A percentile compares a stretch with the other conserved stretches of the same genome.
phyloP scores from a whole-genome alignment of 1,140 invertebrate species.

The Drosophila mayri region DNA sequence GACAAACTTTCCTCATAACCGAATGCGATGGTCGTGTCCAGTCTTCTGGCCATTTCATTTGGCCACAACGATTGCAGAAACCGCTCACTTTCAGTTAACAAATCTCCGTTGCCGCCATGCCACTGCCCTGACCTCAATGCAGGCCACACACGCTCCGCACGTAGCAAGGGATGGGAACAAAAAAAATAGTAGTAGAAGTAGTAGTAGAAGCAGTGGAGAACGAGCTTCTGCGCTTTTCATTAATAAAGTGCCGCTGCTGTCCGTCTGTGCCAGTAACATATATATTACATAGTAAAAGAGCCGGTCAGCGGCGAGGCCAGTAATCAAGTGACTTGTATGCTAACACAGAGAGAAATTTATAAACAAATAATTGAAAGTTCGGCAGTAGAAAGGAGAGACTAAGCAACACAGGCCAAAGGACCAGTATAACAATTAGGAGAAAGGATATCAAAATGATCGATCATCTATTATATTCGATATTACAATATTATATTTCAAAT shows the following conservation, averaged over 20 bases:
- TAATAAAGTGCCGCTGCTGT: slow-evolving; percentile 71
- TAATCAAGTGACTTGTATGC: slow-evolving; percentile 35
- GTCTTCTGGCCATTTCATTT: slow-evolving; percentile 55
- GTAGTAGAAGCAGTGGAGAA: slow-evolving; percentile 32
- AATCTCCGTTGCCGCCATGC: slow-evolving; percentile 26
- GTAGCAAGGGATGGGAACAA: slow-evolving; percentile 31
- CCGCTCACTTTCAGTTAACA: slow-evolving; percentile 59
- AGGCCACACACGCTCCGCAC: slow-evolving; percentile 58
- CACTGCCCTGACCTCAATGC: slow-evolving; percentile 50
- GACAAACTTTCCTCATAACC: slow-evolving; percentile 30
- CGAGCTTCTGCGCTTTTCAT: slow-evolving; percentile 80
- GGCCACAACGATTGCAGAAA: slow-evolving; percentile 46
- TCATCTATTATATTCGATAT: neutral
- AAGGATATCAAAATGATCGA: neutral
- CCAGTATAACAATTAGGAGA: too few species aligned
- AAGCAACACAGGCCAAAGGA: too few species aligned
- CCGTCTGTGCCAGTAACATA: slow-evolving; percentile 71
- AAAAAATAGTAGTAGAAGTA: slow-evolving; percentile 17
- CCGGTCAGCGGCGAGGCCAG: slow-evolving; percentile 17
- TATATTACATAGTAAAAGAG: slow-evolving; percentile 63
- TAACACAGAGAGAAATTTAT: neutral
- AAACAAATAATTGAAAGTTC: neutral
- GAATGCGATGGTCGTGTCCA: slow-evolving; percentile 13
- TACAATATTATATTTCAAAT: too few species aligned
- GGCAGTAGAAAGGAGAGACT: too few species aligned